phyloP scores from a whole-genome alignment of 2,113 vertebrate species.

The Erinaceus europaeus region DNA sequence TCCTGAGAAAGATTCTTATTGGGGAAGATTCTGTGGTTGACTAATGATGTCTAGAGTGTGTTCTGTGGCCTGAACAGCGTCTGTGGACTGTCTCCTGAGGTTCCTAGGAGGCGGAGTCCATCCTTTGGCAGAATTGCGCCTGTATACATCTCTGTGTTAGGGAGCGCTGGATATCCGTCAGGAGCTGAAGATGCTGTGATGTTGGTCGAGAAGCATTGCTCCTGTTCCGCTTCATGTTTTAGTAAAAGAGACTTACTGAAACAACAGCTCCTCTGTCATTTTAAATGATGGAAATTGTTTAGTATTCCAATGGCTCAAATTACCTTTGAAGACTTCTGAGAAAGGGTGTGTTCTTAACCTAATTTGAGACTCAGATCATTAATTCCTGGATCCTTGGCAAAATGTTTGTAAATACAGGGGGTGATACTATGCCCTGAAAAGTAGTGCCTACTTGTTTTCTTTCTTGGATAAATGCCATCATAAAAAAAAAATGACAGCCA shows the following conservation, averaged over 20 bases:
- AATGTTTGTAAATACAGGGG: neutral
- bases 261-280: neutral
- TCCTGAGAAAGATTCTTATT: conserved; percentile 21
- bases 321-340: neutral
- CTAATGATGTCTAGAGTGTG: neutral
- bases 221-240: too few relatives aligned
- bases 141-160: neutral
- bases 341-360: neutral
- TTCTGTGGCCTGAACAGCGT: neutral
- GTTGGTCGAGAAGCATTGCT: neutral
- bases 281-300: neutral
- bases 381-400: neutral
- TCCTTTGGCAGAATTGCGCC: neutral
- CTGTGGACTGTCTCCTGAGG: neutral
- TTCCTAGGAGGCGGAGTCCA: neutral
- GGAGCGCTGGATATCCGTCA: neutral
- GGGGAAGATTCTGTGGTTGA: conserved; percentile 2
- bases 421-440: neutral
- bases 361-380: neutral
- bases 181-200: neutral
- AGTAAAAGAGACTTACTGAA: neutral
- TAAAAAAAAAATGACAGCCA: too few relatives aligned
- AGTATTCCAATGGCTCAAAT: neutral
- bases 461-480: neutral
- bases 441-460: neutral